Percentiles rank a stretch among this genome's conserved stretches.
Evolutionary conservation across 2,113 vertebrate species (phyloP).

Genomic region (Melanostigma gelatinosum): DNA sequence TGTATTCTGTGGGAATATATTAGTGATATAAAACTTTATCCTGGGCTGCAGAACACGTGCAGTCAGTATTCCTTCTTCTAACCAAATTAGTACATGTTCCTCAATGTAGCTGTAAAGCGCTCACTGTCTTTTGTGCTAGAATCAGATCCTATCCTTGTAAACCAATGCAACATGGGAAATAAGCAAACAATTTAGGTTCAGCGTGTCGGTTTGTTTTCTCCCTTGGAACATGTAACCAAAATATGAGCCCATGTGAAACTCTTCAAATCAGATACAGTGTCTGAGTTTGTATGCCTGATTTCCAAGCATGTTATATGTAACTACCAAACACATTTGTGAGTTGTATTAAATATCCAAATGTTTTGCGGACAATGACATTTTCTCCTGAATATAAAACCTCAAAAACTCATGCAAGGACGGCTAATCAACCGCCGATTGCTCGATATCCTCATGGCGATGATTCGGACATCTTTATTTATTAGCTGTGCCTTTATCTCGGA

Average conservation of each 20-base stretch:
- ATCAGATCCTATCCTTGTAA: neutral
- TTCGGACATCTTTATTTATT: conserved; percentile 63
- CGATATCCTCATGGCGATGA: neutral
- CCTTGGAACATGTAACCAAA: neutral
- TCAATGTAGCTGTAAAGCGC: neutral
- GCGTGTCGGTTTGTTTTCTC: neutral
- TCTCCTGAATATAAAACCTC: neutral
- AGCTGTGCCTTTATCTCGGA: conserved; percentile 29
- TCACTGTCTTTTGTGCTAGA: neutral
- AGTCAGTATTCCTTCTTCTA: neutral
- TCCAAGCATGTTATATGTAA: neutral
- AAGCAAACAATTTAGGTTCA: neutral
- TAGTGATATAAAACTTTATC: neutral
- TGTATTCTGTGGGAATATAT: neutral
- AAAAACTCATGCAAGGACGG: neutral
- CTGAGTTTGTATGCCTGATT: no score
- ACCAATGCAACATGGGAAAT: neutral
- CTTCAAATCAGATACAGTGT: no score
- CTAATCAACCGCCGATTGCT: conserved; percentile 48
- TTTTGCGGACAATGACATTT: accelerated
- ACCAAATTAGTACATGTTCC: neutral
- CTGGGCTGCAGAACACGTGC: no score
- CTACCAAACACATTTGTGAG: neutral
- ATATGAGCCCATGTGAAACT: no score
- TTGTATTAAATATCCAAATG: neutral